A percentile compares a stretch with the other conserved stretches of the same genome.
Conservation (phyloP, 2,113 vertebrate genomes). For the Scopus umbretta region DNA sequence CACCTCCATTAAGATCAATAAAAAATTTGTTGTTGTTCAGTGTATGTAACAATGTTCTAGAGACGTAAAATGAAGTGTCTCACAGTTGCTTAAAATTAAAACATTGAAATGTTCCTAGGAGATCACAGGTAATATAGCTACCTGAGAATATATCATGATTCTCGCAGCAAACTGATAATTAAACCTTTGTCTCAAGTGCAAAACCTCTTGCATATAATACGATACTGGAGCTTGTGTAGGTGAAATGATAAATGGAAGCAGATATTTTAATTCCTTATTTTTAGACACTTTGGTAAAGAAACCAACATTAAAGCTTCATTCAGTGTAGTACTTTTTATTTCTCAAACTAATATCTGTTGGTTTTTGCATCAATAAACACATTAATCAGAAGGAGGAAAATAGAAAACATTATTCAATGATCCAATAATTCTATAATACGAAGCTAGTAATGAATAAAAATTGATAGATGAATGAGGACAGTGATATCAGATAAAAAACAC, state of each 20-base stretch:
- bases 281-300: background rate
- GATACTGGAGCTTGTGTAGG: background rate
- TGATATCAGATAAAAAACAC: background rate
- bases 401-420: conserved; percentile 45
- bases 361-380: conserved; percentile 36
- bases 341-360: background rate
- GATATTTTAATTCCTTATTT: conserved; percentile 19
- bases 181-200: background rate
- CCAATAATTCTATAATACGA: conserved; percentile 6
- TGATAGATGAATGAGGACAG: conserved; percentile 16
- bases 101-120: background rate
- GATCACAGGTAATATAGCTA: background rate
- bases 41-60: background rate
- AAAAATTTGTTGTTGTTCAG: background rate
- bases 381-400: conserved; percentile 27
- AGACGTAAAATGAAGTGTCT: background rate
- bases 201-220: background rate
- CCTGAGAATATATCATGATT: background rate
- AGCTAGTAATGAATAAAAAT: conserved; percentile 8
- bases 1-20: conserved; percentile 9
- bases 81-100: conserved; percentile 6
- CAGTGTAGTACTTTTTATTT: background rate
- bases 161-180: conserved; percentile 2
- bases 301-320: background rate
- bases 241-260: conserved; percentile 31